Evolutionary conservation across 2,888 invertebrate genomes (phyloP).

Genomic region (Palloptera scutellata): DNA sequence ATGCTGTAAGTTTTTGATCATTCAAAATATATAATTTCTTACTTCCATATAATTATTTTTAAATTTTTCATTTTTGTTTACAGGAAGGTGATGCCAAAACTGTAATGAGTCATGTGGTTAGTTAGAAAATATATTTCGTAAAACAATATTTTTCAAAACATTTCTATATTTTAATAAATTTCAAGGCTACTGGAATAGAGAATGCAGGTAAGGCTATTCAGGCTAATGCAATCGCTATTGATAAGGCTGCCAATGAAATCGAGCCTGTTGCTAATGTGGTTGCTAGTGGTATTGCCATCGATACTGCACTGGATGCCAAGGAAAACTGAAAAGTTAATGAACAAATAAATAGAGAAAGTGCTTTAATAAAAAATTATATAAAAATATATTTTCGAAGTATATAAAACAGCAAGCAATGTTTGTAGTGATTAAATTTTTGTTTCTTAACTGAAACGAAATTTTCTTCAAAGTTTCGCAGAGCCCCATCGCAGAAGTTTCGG

Average conservation of each 20-base stretch:
- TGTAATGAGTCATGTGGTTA: background rate
- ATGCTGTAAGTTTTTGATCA: background rate
- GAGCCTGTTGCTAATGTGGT: background rate
- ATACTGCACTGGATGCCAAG: background rate
- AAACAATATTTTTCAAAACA: too few relatives aligned
- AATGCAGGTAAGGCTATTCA: too few relatives aligned
- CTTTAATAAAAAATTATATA: background rate
- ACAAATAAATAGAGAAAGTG: background rate
- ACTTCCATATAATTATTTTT: background rate
- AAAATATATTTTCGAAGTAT: background rate
- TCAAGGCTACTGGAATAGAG: too few relatives aligned
- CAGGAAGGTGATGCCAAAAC: background rate
- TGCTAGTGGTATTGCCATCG: background rate
- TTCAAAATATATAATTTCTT: background rate
- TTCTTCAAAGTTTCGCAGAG: too few relatives aligned
- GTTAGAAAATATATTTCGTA: background rate
- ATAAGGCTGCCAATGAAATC: background rate
- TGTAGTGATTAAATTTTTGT: too few relatives aligned
- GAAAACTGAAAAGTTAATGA: background rate
- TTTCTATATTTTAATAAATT: too few relatives aligned
- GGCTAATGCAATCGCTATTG: too few relatives aligned
- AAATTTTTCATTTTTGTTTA: background rate
- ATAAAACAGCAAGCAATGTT: background rate
- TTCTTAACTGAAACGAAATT: too few relatives aligned
- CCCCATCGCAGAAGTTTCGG: too few relatives aligned